Evolutionary conservation across 2,113 vertebrate genomes (phyloP), one percentile per base, ranked within the genome.

Genomic region (Ochotona curzoniae): DNA sequence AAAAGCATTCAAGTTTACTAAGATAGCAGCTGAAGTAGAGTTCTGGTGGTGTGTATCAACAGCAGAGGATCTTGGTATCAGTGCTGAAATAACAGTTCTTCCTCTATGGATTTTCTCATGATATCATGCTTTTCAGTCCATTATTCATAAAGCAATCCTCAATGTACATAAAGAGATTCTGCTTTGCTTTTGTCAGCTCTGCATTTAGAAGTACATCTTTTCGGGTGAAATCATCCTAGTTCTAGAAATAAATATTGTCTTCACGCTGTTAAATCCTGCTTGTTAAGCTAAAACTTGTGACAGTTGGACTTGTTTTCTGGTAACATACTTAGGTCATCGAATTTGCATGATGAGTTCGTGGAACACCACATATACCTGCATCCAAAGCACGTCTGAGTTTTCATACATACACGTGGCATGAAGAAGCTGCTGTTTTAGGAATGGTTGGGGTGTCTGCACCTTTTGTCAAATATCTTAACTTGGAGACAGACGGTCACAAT

Each of bases 201-300:
- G 28, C 66, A 81, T 13, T 66, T 80, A 63, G 4, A 64, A 64
- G 74, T 26, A 23, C 3, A 21, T 89, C 49, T 87, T 83, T 18
- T 63, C 71, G 14, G 38, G 14, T 0, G 30, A n/a, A 1, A 3
- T 28, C 54, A 3, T 74, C 47, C 28, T 1, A 26, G 70, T 83
- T 47, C 67, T 76, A 30, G 20, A 93, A 91, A 69, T 67, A 21
- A 69, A 9, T 66, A 61, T 26, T 1, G 0, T 73, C 30, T 10
- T 76, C 54, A 44, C 2, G 86, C 57, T 6, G 30, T 57, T 15
- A 81, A 32, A 87, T 89, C 28, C 23, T 89, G 67, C 35, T 78
- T 67, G 54, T 13, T 93, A 76, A 90, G 71, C 67, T 51, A 85
- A 93, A 38, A 85, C 21, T 35, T 67, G 32, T 74, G n/a, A 83